Conservation (phyloP, 2,888 invertebrate species). For the Argyra leucocephala region DNA sequence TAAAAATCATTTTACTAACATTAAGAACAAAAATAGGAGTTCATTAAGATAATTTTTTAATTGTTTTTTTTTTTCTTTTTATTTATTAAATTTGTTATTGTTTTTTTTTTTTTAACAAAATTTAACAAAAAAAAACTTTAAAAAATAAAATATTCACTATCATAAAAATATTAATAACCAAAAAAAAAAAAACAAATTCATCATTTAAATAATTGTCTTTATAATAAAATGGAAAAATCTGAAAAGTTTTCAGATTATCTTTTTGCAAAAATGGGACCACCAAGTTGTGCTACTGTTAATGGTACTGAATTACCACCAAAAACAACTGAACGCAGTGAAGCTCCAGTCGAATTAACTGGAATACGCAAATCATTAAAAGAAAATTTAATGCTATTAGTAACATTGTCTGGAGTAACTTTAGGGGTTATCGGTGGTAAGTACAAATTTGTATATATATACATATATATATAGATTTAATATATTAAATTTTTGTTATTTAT, state of each 20-base stretch:
- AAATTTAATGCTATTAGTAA: slow-evolving; percentile 69
- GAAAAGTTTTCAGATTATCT: slow-evolving; percentile 68
- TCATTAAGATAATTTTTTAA: no score
- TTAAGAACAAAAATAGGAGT: not conserved
- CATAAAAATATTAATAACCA: slow-evolving; percentile 5
- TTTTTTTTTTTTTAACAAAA: no score
- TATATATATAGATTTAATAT: not conserved
- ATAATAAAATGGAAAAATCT: slow-evolving; percentile 50
- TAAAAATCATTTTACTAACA: not conserved
- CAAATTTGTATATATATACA: not conserved
- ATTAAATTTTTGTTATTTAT: no score
- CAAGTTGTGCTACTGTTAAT: slow-evolving; percentile 45
- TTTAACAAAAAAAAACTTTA: not conserved
- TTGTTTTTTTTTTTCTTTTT: no score
- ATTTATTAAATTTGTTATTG: no score
- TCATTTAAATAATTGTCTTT: slow-evolving; percentile 16
- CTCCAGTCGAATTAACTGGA: slow-evolving; percentile 57
- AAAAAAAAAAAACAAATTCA: slow-evolving; percentile 1
- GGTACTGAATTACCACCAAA: slow-evolving; percentile 47
- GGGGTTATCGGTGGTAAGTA: slow-evolving; percentile 63
- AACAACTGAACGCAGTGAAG: slow-evolving; percentile 53
- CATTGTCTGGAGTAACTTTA: slow-evolving; percentile 66
- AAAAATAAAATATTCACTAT: slow-evolving; percentile 7
- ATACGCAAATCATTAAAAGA: slow-evolving; percentile 60
- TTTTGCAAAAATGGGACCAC: slow-evolving; percentile 70